phyloP scores from a whole-genome alignment of 2,113 vertebrate genomes.

The Opisthocomus hoazin region DNA sequence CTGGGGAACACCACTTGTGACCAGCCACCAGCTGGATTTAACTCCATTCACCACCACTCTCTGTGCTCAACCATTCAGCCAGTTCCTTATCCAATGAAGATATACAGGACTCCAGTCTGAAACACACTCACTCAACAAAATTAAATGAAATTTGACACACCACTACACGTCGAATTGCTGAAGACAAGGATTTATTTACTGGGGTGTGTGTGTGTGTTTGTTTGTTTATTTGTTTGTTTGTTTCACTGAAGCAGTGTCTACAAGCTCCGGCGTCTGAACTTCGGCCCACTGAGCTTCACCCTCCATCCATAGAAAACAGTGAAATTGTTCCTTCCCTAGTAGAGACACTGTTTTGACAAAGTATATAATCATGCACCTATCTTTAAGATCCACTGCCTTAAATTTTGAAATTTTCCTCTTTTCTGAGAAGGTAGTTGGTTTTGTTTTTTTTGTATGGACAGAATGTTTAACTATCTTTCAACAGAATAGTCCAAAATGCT shows the following conservation, averaged over 20 bases:
- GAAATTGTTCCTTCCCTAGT: background rate
- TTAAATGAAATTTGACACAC: background rate
- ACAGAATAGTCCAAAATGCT: background rate
- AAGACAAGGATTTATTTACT: background rate
- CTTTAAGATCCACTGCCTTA: background rate
- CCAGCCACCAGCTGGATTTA: too few species aligned
- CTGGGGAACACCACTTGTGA: too few species aligned
- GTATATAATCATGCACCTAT: background rate
- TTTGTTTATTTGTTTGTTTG: background rate
- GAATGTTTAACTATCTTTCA: background rate
- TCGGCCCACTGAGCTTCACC: rapidly evolving
- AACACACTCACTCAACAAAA: background rate
- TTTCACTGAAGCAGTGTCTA: background rate
- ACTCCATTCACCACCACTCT: too few species aligned
- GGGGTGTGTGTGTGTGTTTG: too few species aligned
- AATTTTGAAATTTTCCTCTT: background rate
- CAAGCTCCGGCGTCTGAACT: background rate
- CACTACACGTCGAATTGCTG: background rate
- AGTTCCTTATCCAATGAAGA: too few species aligned
- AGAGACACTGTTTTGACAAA: background rate
- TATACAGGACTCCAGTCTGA: background rate
- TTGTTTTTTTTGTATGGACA: background rate
- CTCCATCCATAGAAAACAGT: rapidly evolving
- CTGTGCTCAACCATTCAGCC: too few species aligned
- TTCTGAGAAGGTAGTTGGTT: background rate